Conservation (phyloP, 2,888 invertebrate species). For the Eurois occulta region DNA sequence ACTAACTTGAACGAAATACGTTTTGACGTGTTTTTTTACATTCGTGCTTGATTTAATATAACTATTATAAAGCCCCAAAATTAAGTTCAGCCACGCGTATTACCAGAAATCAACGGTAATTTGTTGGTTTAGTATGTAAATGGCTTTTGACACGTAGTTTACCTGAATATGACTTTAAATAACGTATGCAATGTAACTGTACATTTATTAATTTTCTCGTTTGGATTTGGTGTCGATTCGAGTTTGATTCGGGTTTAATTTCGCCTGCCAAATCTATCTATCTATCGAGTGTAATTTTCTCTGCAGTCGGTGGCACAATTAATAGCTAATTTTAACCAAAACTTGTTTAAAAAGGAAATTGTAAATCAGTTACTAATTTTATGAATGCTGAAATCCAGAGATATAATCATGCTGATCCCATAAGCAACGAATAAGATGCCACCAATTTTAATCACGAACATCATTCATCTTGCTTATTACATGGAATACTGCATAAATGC, state of each 20-base stretch:
- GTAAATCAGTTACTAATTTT: not conserved
- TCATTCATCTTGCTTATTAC: not conserved
- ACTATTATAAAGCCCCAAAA: conserved; percentile 16
- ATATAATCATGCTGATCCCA: not conserved
- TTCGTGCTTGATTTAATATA: conserved; percentile 12
- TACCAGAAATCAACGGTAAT: conserved; percentile 17
- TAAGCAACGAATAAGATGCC: not conserved
- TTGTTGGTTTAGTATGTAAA: not conserved
- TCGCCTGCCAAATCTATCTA: not conserved
- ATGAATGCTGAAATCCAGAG: not conserved
- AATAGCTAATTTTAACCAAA: not conserved
- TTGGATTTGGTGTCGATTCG: not conserved
- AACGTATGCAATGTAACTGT: not conserved
- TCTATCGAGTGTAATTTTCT: not conserved
- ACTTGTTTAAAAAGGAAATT: not conserved
- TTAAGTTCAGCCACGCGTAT: conserved; percentile 43
- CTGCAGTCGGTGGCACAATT: not conserved
- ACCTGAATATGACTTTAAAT: not conserved
- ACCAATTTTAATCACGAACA: not conserved
- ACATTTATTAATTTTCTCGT: not conserved
- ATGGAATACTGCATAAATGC: conserved; percentile 8
- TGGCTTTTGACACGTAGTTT: conserved; percentile 11
- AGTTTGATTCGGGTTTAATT: not conserved
- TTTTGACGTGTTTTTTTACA: conserved; percentile 16
- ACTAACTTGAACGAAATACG: conserved; percentile 28